These are phyloP conservation scores for Hippocampus abdominalis DNA, from an alignment of 2,113 vertebrate genomes.

Conservation along the genomic window DNA sequence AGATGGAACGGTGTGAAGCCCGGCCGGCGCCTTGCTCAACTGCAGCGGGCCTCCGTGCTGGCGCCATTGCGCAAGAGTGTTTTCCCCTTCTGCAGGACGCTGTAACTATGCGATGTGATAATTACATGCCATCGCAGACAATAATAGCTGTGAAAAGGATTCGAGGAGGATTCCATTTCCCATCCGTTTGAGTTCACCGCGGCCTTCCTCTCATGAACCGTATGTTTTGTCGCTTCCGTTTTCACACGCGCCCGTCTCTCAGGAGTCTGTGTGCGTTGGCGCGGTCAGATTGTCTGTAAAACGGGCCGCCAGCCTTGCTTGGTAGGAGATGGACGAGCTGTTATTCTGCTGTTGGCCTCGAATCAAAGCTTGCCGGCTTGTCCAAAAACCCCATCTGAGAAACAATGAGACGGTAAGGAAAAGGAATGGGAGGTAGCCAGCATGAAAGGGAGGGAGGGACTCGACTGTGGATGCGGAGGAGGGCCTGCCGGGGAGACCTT, in stretches of 20 bases:
- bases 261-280: constrained; percentile 36
- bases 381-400: constrained; percentile 43
- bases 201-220: constrained; percentile 23
- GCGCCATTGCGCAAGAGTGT: constrained; percentile 3
- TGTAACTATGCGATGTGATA: constrained; percentile 39
- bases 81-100: constrained; percentile 19
- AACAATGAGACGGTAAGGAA: constrained; percentile 45
- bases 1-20: constrained; percentile 40
- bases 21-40: constrained; percentile 30
- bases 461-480: constrained; percentile 57
- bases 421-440: constrained; percentile 34
- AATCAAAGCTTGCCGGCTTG: constrained; percentile 43
- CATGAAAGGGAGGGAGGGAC: constrained; percentile 50
- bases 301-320: constrained; percentile 32
- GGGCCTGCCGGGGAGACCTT: constrained; percentile 14
- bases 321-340: constrained; percentile 45
- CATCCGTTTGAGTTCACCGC: constrained; percentile 30
- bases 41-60: constrained; percentile 27
- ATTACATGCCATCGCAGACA: constrained; percentile 46
- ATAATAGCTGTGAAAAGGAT: constrained; percentile 28
- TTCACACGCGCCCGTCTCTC: constrained; percentile 38
- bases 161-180: constrained; percentile 32
- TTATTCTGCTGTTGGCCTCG: constrained; percentile 49
- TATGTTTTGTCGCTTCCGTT: constrained; percentile 33
- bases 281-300: constrained; percentile 45